Conservation (phyloP, 2,888 invertebrate species). For the Xestia xanthographa region DNA sequence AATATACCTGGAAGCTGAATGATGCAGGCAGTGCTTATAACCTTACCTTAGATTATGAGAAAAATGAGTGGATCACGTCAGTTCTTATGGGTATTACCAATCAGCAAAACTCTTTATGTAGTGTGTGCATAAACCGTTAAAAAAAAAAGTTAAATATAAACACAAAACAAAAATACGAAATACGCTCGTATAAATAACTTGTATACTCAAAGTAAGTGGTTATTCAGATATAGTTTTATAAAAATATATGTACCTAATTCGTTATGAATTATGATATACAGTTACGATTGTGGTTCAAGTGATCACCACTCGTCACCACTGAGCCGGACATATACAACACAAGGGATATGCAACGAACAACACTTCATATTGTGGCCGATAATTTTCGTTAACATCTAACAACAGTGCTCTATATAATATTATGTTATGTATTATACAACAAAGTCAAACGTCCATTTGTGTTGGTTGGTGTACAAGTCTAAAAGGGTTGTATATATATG, state of each 20-base stretch:
- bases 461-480: conserved; percentile 40
- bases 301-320: conserved; percentile 10
- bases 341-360: conserved; percentile 54
- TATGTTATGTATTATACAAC: conserved; percentile 48
- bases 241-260: conserved; percentile 53
- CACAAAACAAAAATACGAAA: conserved; percentile 3
- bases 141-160: too few species aligned
- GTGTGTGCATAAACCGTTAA: too few species aligned
- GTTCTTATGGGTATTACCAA: not conserved
- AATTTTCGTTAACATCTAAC: conserved; percentile 52
- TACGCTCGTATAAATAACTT: not conserved
- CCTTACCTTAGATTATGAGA: not conserved
- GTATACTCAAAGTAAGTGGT: conserved; percentile 28
- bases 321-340: conserved; percentile 24
- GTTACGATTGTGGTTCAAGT: conserved; percentile 30
- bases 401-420: conserved; percentile 55
- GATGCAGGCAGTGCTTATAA: not conserved
- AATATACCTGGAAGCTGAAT: not conserved
- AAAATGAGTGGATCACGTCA: not conserved
- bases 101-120: too few species aligned
- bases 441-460: conserved; percentile 54
- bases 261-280: conserved; percentile 42
- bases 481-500: conserved; percentile 13
- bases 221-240: conserved; percentile 55
- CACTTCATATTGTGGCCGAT: conserved; percentile 43